Evolutionary conservation across 2,888 invertebrate species (phyloP).

Genomic region (Eutolmus rufibarbis): DNA sequence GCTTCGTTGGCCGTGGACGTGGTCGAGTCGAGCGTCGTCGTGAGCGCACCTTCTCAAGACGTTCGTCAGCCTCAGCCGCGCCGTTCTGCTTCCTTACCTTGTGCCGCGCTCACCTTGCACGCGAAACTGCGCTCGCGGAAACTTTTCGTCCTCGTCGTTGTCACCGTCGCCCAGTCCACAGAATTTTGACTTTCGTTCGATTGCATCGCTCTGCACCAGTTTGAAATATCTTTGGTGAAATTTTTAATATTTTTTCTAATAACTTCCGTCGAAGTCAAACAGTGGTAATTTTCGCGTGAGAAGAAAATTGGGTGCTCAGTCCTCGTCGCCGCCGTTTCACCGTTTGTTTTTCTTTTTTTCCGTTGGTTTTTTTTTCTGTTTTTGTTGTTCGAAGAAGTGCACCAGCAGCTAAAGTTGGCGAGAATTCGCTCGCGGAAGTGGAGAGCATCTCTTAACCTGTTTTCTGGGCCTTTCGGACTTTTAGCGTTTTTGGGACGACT

Average conservation of each 20-base stretch:
- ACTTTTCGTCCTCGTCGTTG: background rate
- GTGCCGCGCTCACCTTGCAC: background rate
- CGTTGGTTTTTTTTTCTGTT: background rate
- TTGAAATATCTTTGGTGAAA: background rate
- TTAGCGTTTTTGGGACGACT: background rate
- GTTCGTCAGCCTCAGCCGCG: background rate
- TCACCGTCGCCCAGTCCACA: background rate
- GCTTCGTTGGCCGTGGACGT: background rate
- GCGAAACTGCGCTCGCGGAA: background rate
- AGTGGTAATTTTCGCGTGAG: background rate
- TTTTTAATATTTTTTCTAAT: background rate
- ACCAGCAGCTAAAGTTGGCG: background rate
- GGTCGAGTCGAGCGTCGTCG: background rate
- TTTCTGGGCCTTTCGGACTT: background rate
- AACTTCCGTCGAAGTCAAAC: background rate
- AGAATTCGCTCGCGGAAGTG: background rate
- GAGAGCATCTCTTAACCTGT: background rate
- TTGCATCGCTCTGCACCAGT: background rate
- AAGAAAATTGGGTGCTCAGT: background rate
- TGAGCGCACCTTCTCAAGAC: background rate
- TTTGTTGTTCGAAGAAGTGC: background rate
- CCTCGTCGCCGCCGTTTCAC: background rate
- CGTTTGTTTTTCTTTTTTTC: background rate
- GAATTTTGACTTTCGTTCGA: background rate
- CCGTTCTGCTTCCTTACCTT: background rate